Percentiles rank a stretch among this genome's conserved stretches.
Conservation (phyloP, 1,140 invertebrate species). For the Agraylea sexmaculata region DNA sequence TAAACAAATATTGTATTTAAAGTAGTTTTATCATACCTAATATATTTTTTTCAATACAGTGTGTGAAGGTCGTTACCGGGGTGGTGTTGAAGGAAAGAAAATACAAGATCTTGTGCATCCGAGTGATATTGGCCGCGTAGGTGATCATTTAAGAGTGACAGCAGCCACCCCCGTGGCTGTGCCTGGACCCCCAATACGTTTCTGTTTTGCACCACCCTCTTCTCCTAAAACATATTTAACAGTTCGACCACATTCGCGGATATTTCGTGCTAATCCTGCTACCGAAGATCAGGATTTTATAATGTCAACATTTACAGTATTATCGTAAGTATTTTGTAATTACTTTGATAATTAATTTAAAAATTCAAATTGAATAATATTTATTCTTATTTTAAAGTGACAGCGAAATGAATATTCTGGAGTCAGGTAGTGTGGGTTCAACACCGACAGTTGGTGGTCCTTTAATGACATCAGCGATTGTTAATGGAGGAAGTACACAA, state of each 20-base stretch:
- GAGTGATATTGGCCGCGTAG: constrained; percentile 59
- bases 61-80: constrained; percentile 9
- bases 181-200: constrained; percentile 65
- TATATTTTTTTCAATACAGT: neutral
- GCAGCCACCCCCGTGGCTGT: constrained; percentile 44
- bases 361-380: neutral
- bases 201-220: constrained; percentile 60
- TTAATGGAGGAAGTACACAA: constrained; percentile 40
- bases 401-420: constrained; percentile 37
- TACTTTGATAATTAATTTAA: neutral
- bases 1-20: constrained; percentile 7
- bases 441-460: constrained; percentile 45
- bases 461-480: constrained; percentile 48
- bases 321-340: constrained; percentile 29
- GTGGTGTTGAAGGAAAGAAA: constrained; percentile 46
- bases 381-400: constrained; percentile 30
- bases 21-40: neutral
- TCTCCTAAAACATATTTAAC: constrained; percentile 58
- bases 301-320: constrained; percentile 81
- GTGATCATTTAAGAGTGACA: constrained; percentile 63
- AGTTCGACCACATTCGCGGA: constrained; percentile 78
- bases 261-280: constrained; percentile 60
- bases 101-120: constrained; percentile 70
- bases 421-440: constrained; percentile 28
- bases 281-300: constrained; percentile 71